A percentile compares a stretch with the other conserved stretches of the same genome.
Conservation (phyloP, 37 sponge, comb jelly and placozoan species). For the Eunapius fragilis region DNA sequence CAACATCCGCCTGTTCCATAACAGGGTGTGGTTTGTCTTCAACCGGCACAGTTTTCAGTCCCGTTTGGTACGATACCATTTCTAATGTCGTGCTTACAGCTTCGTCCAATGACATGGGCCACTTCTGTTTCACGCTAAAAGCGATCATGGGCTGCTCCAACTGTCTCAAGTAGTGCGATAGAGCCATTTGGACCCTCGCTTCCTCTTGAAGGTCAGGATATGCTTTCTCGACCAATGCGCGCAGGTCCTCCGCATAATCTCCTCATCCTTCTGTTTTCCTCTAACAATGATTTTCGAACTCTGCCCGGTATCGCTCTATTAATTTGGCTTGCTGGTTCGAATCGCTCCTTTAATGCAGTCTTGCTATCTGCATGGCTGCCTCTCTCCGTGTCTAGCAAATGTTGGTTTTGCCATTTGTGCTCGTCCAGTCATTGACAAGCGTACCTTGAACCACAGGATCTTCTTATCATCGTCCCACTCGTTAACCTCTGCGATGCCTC, state of each 20-base stretch:
- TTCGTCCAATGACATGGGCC: background rate
- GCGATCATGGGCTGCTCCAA: constrained; percentile 1
- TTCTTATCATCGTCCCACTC: constrained; percentile 17
- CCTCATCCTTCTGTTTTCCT: constrained; percentile 5
- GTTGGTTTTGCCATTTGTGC: constrained; percentile 7
- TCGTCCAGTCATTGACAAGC: constrained; percentile 10
- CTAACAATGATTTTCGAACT: background rate
- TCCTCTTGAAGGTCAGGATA: constrained; percentile 18
- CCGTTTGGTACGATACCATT: constrained; percentile 10
- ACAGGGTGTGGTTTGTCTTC: no score
- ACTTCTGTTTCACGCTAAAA: constrained; percentile 21
- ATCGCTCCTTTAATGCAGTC: constrained; percentile 10
- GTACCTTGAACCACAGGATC: constrained; percentile 18
- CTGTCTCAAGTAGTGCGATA: constrained; percentile 13
- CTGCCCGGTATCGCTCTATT: constrained; percentile 11
- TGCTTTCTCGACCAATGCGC: constrained; percentile 7
- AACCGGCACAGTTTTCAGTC: background rate
- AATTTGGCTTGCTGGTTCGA: constrained; percentile 1
- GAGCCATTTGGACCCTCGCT: constrained; percentile 9
- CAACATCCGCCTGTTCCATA: no score
- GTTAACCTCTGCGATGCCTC: constrained; percentile 15
- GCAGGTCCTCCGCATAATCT: constrained; percentile 10
- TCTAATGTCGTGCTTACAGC: constrained; percentile 15
- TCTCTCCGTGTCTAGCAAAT: background rate
- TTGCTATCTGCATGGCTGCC: background rate